phyloP scores from a whole-genome alignment of 1,140 invertebrate species.

The Calephelis nemesis region DNA sequence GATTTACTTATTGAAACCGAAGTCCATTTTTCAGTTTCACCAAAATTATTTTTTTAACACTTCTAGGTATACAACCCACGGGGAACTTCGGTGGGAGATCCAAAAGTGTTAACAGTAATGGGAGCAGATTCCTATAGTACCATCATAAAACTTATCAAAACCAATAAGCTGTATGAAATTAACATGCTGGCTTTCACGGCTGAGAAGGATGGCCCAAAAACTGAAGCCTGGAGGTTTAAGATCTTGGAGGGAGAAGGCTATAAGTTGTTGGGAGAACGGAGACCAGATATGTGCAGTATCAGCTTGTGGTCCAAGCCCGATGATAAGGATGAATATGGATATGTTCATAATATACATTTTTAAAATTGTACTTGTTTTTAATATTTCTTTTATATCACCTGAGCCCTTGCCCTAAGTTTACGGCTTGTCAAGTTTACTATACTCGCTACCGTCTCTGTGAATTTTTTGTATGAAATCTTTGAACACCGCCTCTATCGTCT shows the following conservation, averaged over 20 bases:
- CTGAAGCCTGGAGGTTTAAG: background rate
- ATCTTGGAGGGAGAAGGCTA: background rate
- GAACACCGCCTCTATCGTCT: too few species aligned
- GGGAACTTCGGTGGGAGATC: background rate
- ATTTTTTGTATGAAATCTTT: too few species aligned
- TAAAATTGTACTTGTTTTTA: background rate
- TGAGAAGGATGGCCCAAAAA: background rate
- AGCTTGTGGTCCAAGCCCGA: background rate
- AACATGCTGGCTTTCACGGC: background rate
- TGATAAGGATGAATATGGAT: conserved; percentile 2
- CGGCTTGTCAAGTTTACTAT: too few species aligned
- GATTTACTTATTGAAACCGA: too few species aligned
- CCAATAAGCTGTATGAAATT: background rate
- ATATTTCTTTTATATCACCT: background rate
- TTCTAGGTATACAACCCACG: background rate
- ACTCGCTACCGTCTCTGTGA: too few species aligned
- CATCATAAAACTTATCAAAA: background rate
- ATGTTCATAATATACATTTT: conserved; percentile 9
- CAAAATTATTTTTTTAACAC: background rate
- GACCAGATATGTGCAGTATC: background rate
- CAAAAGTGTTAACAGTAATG: background rate
- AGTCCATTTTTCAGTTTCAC: too few species aligned
- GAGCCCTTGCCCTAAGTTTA: too few species aligned
- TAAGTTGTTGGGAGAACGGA: background rate
- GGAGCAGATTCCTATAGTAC: background rate